Base-by-base conservation (phyloP, 2,113 vertebrate species). In the Dicentrarchus labrax region DNA sequence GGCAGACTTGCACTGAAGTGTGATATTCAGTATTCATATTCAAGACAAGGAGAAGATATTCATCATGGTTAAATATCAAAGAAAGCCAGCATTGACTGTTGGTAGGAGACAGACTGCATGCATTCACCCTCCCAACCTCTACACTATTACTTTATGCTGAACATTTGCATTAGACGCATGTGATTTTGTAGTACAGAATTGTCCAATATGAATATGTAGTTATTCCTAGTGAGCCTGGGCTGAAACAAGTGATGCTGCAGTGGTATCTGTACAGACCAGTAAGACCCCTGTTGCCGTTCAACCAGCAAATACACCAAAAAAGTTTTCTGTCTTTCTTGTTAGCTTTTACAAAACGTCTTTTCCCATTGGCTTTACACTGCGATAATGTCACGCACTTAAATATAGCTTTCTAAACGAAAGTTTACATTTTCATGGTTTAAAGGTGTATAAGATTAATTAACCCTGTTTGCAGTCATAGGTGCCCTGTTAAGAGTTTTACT, bases 21-120 rank as follows among this genome's bases (percentile, higher is more conserved):
- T 82, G 66, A 90, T 66, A 85, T 87, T 89, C 78, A 61, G 60
- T 80, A 65, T 72, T 82, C 45, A 80, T 47, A 76, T 81, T 83
- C 79, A 74, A 88, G 22, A 41, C 65, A 21, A 6, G 6, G 62
- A n/a, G 36, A 48, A 67, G 38, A 72, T 47, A 51, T 67, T n/a
- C 15, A 66, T 70, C 15, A 19, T 30, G 43, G 54, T 51, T 39
- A 36, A 22, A 80, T 69, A 64, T 69, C 43, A 59, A 73, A 53
- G 36, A 39, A 53, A 39, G 48, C 6, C n/a, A 48, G 51, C 62
- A 60, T 10, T 71, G 8, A 39, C 12, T 68, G 66, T 38, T 41
- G 39, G 22, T 30, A 22, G 21, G 30, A 76, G 53, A 60, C 6
- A 6, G 12, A 4, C 43, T 64, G 19, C 30, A 30, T 30, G 2